Conservation (phyloP, 1,140 invertebrate species). For the Drosophila malerkotliana region DNA sequence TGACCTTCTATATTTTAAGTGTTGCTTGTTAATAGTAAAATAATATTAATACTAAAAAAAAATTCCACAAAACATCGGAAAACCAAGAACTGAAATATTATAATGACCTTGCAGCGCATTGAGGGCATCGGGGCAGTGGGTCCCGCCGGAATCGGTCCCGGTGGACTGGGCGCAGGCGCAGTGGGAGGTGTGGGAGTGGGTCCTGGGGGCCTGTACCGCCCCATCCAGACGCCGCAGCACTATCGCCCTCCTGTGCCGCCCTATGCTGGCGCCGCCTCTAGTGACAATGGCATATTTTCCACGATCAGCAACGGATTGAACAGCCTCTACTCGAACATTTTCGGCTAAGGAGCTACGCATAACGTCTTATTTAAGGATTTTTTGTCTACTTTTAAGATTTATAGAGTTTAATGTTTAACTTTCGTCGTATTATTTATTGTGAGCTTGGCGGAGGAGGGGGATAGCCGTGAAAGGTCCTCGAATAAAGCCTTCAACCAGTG, state of each 20-base stretch:
- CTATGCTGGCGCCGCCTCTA: constrained; percentile 55
- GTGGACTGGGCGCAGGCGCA: neutral
- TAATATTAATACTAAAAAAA: constrained; percentile 12
- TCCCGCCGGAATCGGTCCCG: constrained; percentile 35
- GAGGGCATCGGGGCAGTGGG: constrained; percentile 54
- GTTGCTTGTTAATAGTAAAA: constrained; percentile 24
- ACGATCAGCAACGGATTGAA: constrained; percentile 91
- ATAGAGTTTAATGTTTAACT: constrained; percentile 23
- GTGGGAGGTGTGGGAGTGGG: constrained; percentile 29
- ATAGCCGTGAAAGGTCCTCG: neutral
- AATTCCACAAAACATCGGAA: constrained; percentile 37
- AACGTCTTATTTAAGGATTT: constrained; percentile 23
- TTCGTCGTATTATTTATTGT: constrained; percentile 45
- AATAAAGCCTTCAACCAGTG: constrained; percentile 38
- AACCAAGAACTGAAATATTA: neutral
- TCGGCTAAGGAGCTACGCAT: constrained; percentile 85
- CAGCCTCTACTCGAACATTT: constrained; percentile 90
- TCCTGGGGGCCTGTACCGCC: constrained; percentile 56
- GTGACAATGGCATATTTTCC: constrained; percentile 88
- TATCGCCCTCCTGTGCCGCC: constrained; percentile 85
- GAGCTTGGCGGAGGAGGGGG: constrained; percentile 6
- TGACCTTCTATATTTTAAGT: constrained; percentile 3
- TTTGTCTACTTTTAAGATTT: constrained; percentile 40
- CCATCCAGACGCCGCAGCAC: constrained; percentile 68
- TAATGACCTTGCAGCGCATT: constrained; percentile 50